phyloP scores from a whole-genome alignment of 2,888 invertebrate genomes.

The Napeogenes sylphis region DNA sequence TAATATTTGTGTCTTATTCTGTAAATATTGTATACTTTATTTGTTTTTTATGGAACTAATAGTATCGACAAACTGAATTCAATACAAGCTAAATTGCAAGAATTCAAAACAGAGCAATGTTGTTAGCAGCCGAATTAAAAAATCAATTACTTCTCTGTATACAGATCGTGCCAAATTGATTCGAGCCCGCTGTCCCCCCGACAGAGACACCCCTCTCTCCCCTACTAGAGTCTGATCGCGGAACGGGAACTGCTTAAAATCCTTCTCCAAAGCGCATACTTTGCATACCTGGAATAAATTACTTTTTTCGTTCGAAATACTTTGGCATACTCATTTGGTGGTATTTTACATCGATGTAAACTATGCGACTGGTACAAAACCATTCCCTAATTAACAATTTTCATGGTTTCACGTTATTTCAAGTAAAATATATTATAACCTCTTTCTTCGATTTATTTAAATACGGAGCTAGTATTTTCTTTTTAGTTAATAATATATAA shows the following conservation, averaged over 20 bases:
- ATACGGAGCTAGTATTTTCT: background rate
- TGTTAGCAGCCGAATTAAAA: conserved; percentile 36
- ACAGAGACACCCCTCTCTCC: conserved; percentile 83
- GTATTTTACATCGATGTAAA: background rate
- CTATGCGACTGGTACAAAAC: background rate
- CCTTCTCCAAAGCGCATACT: conserved; percentile 75
- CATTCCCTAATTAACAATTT: conserved; percentile 1
- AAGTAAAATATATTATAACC: background rate
- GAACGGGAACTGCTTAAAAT: conserved; percentile 79
- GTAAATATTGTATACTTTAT: too few species aligned
- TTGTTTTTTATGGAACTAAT: too few species aligned
- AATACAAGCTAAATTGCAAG: conserved; percentile 20
- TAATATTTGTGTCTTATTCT: too few species aligned
- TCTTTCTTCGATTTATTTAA: background rate
- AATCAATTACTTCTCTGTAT: conserved; percentile 64
- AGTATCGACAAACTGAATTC: background rate
- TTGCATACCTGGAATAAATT: conserved; percentile 54
- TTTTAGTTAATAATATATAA: background rate
- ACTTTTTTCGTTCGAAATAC: conserved; percentile 18
- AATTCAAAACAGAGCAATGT: conserved; percentile 20
- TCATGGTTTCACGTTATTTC: background rate
- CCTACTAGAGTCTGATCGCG: conserved; percentile 84
- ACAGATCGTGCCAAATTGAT: conserved; percentile 80
- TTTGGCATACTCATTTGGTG: background rate
- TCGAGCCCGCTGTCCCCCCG: conserved; percentile 85